Conservation (phyloP, 2,797 vertebrate genomes). For the Eulemur coronatus region DNA sequence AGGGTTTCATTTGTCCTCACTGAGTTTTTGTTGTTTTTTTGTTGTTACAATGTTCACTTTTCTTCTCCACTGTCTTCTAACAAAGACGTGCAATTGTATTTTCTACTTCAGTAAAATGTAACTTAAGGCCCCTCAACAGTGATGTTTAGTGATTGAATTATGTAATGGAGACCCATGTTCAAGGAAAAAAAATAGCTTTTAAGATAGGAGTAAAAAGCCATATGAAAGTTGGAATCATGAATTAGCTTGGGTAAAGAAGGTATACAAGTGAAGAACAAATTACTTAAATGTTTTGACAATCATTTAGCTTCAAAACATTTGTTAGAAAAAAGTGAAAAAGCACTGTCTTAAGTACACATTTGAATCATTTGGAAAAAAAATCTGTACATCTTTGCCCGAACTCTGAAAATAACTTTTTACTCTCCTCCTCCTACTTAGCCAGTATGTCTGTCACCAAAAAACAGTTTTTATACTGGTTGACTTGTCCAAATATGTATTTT, state of each 20-base stretch:
- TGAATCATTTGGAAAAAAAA: background rate
- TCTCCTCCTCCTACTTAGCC: background rate
- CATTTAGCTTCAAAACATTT: constrained; percentile 19
- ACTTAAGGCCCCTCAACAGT: background rate
- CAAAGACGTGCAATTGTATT: background rate
- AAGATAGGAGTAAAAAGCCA: background rate
- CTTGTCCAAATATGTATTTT: background rate
- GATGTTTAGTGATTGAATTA: background rate
- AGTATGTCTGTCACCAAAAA: background rate
- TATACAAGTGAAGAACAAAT: background rate
- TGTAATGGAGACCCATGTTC: background rate
- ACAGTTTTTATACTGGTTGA: background rate
- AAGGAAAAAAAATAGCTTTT: background rate
- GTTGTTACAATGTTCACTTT: background rate
- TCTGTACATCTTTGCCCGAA: background rate
- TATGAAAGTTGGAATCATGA: background rate
- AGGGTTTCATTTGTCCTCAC: background rate
- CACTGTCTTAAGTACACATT: background rate
- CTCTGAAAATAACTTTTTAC: background rate
- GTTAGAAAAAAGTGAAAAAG: background rate
- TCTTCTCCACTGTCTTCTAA: background rate
- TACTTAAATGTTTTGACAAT: background rate
- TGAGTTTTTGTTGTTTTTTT: background rate
- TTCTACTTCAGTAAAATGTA: background rate
- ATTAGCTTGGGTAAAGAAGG: background rate